A percentile compares a stretch with the other conserved stretches of the same genome.
Conservation (phyloP, 2,797 vertebrate species). For the Labroides dimidiatus region DNA sequence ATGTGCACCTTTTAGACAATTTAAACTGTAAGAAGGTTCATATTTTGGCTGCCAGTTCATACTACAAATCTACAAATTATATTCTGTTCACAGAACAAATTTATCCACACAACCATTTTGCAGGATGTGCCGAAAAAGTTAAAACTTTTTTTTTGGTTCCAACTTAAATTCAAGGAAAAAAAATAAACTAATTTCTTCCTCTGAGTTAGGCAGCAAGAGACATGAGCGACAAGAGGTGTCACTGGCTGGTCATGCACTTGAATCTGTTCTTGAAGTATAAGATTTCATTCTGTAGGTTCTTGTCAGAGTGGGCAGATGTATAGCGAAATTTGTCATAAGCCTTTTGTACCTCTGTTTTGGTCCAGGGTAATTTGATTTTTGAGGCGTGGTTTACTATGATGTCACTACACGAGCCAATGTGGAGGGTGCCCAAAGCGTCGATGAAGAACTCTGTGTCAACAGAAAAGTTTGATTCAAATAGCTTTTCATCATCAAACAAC, state of each 20-base stretch:
- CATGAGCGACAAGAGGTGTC: background rate
- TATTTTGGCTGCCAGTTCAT: background rate
- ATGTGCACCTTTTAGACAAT: background rate
- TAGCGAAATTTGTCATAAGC: slow-evolving; percentile 89
- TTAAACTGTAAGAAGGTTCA: background rate
- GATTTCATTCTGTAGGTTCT: slow-evolving; percentile 66
- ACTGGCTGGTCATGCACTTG: slow-evolving; percentile 88
- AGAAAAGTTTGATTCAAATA: background rate
- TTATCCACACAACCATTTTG: background rate
- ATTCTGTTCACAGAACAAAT: slow-evolving; percentile 6
- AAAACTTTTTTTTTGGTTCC: background rate
- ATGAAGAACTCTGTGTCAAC: slow-evolving; percentile 90
- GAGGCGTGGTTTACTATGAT: slow-evolving; percentile 89
- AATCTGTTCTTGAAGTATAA: slow-evolving; percentile 93
- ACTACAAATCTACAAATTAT: background rate
- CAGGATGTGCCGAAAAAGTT: background rate
- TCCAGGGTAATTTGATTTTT: slow-evolving; percentile 87
- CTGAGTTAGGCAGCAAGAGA: background rate
- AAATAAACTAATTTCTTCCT: background rate
- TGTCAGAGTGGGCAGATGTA: slow-evolving; percentile 23
- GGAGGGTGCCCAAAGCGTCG: slow-evolving; percentile 89
- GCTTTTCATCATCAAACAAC: background rate
- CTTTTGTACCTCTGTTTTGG: slow-evolving; percentile 77
- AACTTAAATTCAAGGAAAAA: background rate
- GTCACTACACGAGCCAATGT: slow-evolving; percentile 91